Evolutionary conservation across 2,113 vertebrate genomes (phyloP).

Genomic region (Mellivora capensis): DNA sequence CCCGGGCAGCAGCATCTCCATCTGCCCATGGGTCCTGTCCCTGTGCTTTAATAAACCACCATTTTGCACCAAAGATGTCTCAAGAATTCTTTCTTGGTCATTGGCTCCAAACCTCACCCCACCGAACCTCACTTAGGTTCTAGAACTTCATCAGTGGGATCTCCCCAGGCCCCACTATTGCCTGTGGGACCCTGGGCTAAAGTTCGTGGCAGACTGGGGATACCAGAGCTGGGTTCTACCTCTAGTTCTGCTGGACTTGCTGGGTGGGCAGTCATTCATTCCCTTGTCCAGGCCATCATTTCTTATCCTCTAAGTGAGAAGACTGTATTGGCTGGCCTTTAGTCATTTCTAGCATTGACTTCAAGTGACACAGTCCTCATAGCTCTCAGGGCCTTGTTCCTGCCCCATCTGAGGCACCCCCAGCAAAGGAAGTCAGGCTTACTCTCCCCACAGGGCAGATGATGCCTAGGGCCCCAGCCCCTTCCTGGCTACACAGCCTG

Average conservation of each 20-base stretch:
- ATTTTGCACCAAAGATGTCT: too few species aligned
- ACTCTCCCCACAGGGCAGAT: not conserved
- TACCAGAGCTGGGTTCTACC: not conserved
- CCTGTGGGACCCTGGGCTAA: not conserved
- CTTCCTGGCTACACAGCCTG: not conserved
- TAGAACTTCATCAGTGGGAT: too few species aligned
- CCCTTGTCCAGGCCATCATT: fast-evolving
- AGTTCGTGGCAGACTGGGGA: not conserved
- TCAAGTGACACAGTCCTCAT: too few species aligned
- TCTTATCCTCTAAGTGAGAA: not conserved
- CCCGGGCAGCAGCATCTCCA: too few species aligned
- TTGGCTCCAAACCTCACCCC: too few species aligned
- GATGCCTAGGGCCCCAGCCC: not conserved
- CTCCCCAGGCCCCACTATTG: not conserved
- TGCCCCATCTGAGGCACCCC: too few species aligned
- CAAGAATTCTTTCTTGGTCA: too few species aligned
- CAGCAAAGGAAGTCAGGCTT: not conserved
- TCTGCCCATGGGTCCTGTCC: too few species aligned
- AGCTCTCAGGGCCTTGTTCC: too few species aligned
- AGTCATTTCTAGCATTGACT: not conserved
- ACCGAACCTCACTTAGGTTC: too few species aligned
- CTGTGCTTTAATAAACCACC: too few species aligned
- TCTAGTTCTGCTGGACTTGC: not conserved
- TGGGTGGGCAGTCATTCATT: not conserved
- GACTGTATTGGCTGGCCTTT: not conserved